Evolutionary conservation across 2,888 invertebrate species (phyloP).

Genomic region (Drosophila maculinotata): DNA sequence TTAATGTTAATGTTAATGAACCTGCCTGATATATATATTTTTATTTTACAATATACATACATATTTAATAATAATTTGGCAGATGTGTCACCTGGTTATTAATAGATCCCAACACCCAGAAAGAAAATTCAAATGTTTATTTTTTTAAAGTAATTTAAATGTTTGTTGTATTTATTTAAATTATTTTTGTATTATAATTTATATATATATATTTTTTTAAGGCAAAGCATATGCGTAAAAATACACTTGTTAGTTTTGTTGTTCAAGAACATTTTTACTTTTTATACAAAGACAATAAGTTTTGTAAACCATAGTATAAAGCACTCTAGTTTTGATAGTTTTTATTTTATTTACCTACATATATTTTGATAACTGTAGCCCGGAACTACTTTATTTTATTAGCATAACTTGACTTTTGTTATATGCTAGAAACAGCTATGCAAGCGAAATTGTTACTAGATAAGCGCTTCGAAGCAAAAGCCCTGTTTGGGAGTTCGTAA

Average conservation of each 20-base stretch:
- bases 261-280: constrained; percentile 30
- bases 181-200: constrained; percentile 43
- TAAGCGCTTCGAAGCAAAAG: constrained; percentile 59
- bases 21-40: constrained; percentile 45
- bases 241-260: constrained; percentile 71
- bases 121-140: constrained; percentile 1
- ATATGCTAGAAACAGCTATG: constrained; percentile 33
- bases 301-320: constrained; percentile 74
- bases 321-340: constrained; percentile 54
- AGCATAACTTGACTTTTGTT: constrained; percentile 21
- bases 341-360: constrained; percentile 16
- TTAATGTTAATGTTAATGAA: constrained; percentile 70
- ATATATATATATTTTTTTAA: constrained; percentile 61
- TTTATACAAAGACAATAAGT: constrained; percentile 37
- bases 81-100: constrained; percentile 30
- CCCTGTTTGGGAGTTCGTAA: constrained; percentile 40
- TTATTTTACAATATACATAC: constrained; percentile 35
- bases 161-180: constrained; percentile 57
- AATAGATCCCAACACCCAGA: constrained; percentile 22
- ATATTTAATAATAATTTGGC: constrained; percentile 38
- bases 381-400: constrained; percentile 19
- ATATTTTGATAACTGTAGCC: constrained; percentile 26
- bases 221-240: constrained; percentile 85
- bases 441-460: constrained; percentile 48
- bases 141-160: constrained; percentile 43